Conservation (phyloP, 2,797 vertebrate species). For the Lacerta bilineata region DNA sequence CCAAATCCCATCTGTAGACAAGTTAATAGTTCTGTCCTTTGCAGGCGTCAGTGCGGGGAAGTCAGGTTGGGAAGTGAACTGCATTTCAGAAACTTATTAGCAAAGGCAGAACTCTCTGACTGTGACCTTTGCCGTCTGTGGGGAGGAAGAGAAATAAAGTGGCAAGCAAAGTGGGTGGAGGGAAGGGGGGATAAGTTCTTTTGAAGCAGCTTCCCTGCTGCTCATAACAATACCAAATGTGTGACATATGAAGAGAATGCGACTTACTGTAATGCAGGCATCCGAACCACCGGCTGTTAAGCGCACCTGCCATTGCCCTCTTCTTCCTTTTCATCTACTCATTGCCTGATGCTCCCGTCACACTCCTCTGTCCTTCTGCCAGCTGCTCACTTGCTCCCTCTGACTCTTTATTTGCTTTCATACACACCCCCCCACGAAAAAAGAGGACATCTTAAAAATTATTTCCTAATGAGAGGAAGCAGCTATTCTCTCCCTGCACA, state of each 20-base stretch:
- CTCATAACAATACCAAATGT: slow-evolving; percentile 23
- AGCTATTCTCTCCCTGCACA: neutral
- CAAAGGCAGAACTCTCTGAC: neutral
- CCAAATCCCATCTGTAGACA: neutral
- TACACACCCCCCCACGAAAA: neutral
- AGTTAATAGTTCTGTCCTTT: slow-evolving; percentile 11
- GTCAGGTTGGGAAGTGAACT: neutral
- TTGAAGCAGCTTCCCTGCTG: slow-evolving; percentile 47
- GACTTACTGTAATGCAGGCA: slow-evolving; percentile 32
- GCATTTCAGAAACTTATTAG: neutral
- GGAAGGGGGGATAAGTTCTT: neutral
- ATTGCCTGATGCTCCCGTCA: slow-evolving; percentile 16
- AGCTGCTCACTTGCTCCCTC: neutral
- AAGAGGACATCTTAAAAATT: neutral
- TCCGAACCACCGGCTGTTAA: slow-evolving; percentile 14
- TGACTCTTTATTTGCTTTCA: neutral
- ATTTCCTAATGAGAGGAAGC: slow-evolving; percentile 16
- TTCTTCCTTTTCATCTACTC: slow-evolving; percentile 29
- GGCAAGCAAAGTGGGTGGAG: neutral
- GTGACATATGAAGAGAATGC: slow-evolving; percentile 49
- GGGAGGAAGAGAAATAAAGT: slow-evolving; percentile 35
- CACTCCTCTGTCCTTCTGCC: accelerated
- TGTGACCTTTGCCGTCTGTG: neutral
- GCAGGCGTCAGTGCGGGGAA: slow-evolving; percentile 4
- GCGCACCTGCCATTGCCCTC: slow-evolving; percentile 39